Base-by-base conservation (phyloP, 2,113 vertebrate genomes). In the Hypanus sabinus region DNA sequence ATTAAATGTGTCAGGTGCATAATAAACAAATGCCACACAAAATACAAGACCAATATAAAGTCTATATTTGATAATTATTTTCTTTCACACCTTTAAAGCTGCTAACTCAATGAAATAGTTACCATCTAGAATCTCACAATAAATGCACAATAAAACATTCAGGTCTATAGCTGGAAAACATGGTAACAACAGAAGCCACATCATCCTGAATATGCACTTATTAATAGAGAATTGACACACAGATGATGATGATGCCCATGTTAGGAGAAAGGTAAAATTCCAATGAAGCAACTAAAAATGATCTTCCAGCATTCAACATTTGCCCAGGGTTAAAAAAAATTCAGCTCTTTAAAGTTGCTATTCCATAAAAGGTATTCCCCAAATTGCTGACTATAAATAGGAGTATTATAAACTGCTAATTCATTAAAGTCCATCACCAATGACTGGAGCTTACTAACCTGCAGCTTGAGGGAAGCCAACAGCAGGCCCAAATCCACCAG, bases 381-480 rank as follows among this genome's bases (percentile, higher is more conserved):
- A 36, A 36, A 11, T 38, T 1, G 12, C 38, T 16, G 33, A 33
- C 16, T 38, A 33, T n/a, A n/a, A 80, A 38, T 5, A 38, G 16
- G 33, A 81, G 1, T 75, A 2, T 73, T n/a, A 30, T 55, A 38
- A 93, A 55, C 27, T 93, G 33, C 70, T 38, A 93, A 46, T 55
- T 5, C 10, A 27, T 30, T 93, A 5, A 55, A 55, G 38, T 11
- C 5, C 8, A 73, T 11, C 30, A 6, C 73, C 71, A 73, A 0
- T 10, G 1, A 92, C 2, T 62, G 8, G 7, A 46, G 5, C 30
- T 94, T 81, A 94, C 94, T 96, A 95, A 97, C 97, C 96, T 96
- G 96, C 30, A 95, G 95, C 95, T 94, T 97, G 97, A 95, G 95
- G 93, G 95, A 97, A 97, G 92, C 96, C 95, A 94, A 97, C 93